Evolutionary conservation across 2,797 vertebrate genomes (phyloP).

Genomic region (Anolis apletophallus): DNA sequence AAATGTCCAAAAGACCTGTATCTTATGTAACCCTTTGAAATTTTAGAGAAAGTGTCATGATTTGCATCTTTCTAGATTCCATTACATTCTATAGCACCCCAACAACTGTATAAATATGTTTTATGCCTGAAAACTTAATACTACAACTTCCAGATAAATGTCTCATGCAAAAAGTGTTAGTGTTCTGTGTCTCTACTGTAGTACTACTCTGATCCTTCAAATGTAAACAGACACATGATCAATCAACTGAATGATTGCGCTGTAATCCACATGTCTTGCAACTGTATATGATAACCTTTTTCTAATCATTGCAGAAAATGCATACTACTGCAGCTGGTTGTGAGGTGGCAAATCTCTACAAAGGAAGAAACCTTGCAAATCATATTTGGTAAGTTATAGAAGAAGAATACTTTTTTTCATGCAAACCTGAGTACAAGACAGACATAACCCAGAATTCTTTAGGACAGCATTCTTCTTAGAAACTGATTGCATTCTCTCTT

Average conservation of each 20-base stretch:
- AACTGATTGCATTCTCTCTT: constrained; percentile 3
- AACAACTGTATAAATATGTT: too few relatives aligned
- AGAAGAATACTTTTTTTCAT: constrained; percentile 11
- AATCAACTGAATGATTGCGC: constrained; percentile 3
- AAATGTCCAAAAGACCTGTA: too few relatives aligned
- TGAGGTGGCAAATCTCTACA: not conserved
- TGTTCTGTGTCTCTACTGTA: not conserved
- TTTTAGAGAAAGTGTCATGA: too few relatives aligned
- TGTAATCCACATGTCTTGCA: not conserved
- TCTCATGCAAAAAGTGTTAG: too few relatives aligned
- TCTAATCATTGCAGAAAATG: not conserved
- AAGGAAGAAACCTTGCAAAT: constrained; percentile 1
- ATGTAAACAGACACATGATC: not conserved
- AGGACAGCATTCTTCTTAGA: not conserved
- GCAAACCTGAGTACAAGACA: not conserved
- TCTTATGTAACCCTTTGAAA: too few relatives aligned
- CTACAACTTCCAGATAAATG: too few relatives aligned
- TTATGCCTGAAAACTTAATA: too few relatives aligned
- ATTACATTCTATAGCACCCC: too few relatives aligned
- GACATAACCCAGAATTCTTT: not conserved
- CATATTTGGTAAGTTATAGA: not conserved
- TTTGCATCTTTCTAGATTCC: too few relatives aligned
- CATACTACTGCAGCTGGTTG: not conserved
- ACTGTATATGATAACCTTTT: not conserved
- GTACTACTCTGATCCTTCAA: constrained; percentile 21